Percentiles rank a stretch among this genome's conserved stretches.
These are phyloP conservation scores for Sclerodermus sp. DNA, from an alignment of 2,888 invertebrate genomes.

Conservation along the genomic window DNA sequence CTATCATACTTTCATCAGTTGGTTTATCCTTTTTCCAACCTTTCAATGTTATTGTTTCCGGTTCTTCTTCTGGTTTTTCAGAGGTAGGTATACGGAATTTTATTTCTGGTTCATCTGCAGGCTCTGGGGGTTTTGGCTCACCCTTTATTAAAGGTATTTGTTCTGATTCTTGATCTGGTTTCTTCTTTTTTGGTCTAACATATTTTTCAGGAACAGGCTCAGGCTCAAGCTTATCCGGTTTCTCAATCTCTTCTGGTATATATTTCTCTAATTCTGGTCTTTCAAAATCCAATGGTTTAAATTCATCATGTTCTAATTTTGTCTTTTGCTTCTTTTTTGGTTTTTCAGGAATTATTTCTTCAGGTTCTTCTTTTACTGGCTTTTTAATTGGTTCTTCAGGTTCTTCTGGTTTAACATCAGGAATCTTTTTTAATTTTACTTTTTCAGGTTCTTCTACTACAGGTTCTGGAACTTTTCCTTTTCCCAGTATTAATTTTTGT, in stretches of 20 bases:
- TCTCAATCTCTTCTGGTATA: constrained; percentile 38
- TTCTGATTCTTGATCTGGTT: constrained; percentile 47
- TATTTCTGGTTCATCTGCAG: constrained; percentile 55
- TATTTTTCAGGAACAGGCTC: constrained; percentile 43
- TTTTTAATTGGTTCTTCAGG: constrained; percentile 40
- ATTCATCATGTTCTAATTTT: constrained; percentile 41
- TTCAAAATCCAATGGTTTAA: constrained; percentile 48
- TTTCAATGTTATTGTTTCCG: constrained; percentile 50
- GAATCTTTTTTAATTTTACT: constrained; percentile 52
- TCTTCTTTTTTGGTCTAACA: constrained; percentile 40
- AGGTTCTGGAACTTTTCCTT: constrained; percentile 46
- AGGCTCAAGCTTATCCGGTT: constrained; percentile 48
- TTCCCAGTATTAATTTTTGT: constrained; percentile 46
- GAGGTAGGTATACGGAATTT: constrained; percentile 52
- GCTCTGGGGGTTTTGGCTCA: constrained; percentile 54
- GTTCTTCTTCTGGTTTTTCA: constrained; percentile 47
- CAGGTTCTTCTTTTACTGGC: constrained; percentile 31
- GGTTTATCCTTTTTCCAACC: constrained; percentile 48
- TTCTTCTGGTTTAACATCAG: constrained; percentile 39
- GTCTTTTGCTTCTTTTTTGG: constrained; percentile 38
- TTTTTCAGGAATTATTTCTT: constrained; percentile 33
- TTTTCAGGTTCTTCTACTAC: constrained; percentile 44
- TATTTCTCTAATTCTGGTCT: constrained; percentile 52
- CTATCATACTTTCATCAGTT: constrained; percentile 38
- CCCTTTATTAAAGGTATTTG: constrained; percentile 52